These are phyloP conservation scores for Euleptes europaea DNA, from an alignment of 2,113 vertebrate species.

Conservation along the genomic window DNA sequence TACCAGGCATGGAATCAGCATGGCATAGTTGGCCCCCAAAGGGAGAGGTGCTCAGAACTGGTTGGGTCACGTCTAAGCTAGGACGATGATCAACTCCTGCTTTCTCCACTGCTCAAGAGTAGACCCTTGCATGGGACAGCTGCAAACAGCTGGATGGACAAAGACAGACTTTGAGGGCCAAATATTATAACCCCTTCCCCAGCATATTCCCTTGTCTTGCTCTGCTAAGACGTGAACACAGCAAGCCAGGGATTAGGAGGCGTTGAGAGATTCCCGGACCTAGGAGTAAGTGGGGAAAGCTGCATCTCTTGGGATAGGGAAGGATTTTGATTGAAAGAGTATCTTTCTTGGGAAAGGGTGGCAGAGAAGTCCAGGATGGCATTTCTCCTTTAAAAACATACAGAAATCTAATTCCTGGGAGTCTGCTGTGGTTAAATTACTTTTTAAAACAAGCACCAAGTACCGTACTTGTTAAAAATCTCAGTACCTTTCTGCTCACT, in stretches of 20 bases:
- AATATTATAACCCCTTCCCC: neutral
- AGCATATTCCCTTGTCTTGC: too few species aligned
- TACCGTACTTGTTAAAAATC: too few species aligned
- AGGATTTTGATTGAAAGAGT: neutral
- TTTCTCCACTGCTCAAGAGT: neutral
- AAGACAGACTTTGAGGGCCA: neutral
- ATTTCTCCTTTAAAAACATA: neutral
- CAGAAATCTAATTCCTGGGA: neutral
- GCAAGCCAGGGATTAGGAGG: neutral
- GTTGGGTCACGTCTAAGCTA: neutral
- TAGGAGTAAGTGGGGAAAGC: neutral
- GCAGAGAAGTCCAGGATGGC: neutral
- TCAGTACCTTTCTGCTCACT: neutral
- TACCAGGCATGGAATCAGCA: neutral
- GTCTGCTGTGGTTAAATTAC: too few species aligned
- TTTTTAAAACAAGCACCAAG: neutral
- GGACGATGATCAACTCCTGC: neutral
- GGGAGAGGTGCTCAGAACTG: neutral
- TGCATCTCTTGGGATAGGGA: neutral
- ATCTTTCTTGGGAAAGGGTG: neutral
- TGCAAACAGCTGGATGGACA: neutral
- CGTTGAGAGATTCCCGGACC: neutral
- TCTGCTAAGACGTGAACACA: neutral
- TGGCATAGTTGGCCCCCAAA: neutral
- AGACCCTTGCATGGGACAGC: neutral